Evolutionary conservation across 2,888 invertebrate genomes (phyloP), one percentile per base, ranked within the genome.

Genomic region (Tridacna crocea): DNA sequence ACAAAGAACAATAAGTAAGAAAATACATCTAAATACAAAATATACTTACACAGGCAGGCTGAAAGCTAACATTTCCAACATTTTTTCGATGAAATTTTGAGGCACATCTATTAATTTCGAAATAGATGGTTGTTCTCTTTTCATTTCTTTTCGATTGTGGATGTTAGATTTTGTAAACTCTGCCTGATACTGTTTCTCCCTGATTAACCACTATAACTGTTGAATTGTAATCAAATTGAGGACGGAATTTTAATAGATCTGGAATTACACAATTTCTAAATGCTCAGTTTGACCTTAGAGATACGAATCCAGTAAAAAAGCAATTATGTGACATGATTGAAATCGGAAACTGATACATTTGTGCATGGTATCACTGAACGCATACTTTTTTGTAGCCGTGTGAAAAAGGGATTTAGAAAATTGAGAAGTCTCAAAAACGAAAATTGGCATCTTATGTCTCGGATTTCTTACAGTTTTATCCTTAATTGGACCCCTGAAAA

Each of bases 341-440:
- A 70, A 70, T 51, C 36, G 19, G 70, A 70, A 70, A 70, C 70
- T 70, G 70, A n/a, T 47, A 70, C 70, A n/a, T 70, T 70, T 27
- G 51, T 51, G 24, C 51, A n/a, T n/a, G 19, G 8, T 19, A 55
- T 66, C 46, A 46, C 36, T 3, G 12, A 66, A 19, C 46, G 66
- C 15, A 36, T 46, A 66, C 55, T 10, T 10, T 55, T 55, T 19
- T 55, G 55, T 55, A 55, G 3, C 2, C 10, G 55, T 55, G 55
- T 19, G 19, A 55, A 55, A 55, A 36, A 36, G 8, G 36, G 36
- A 36, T 36, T 36, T 2, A 36, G 36, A 36, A 36, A 36, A 36
- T 36, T 36, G 36, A 36, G 36, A 36, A 36, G 36, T 4, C 36
- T 36, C 36, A 36, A 36, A 2, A 8, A 36, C 36, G 8, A 27